Conservation (phyloP, 92 coral and sea anemone species). For the Zoanthus sociatus region DNA sequence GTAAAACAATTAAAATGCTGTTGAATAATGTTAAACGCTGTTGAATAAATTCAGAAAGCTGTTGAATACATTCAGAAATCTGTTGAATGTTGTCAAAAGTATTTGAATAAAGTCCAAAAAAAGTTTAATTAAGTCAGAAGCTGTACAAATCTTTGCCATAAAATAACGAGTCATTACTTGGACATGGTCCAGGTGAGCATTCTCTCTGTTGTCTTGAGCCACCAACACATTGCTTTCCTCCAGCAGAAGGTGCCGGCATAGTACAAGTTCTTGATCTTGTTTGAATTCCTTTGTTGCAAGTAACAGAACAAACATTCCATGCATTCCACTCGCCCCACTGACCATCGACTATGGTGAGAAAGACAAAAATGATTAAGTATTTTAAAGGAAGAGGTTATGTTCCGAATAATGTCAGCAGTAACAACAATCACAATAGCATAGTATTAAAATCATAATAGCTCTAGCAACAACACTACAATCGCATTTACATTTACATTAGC, state of each 20-base stretch:
- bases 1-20: neutral
- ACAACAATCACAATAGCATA: neutral
- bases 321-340: constrained; percentile 49
- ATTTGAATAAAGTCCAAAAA: no score
- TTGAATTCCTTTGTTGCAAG: constrained; percentile 52
- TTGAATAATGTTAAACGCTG: no score
- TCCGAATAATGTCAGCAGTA: neutral
- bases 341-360: constrained; percentile 49
- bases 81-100: no score
- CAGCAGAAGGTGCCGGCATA: constrained; percentile 44
- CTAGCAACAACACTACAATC: no score
- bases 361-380: neutral
- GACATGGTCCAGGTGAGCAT: constrained; percentile 27
- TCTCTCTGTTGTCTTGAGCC: neutral
- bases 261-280: constrained; percentile 49
- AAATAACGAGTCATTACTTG: neutral
- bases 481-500: no score
- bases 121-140: neutral
- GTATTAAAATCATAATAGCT: no score
- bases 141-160: neutral
- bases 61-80: no score
- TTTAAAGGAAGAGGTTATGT: neutral
- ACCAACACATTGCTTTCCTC: constrained; percentile 40
- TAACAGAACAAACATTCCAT: constrained; percentile 41
- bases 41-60: no score